phyloP scores from a whole-genome alignment of 2,797 vertebrate genomes.

The Momotus momota region DNA sequence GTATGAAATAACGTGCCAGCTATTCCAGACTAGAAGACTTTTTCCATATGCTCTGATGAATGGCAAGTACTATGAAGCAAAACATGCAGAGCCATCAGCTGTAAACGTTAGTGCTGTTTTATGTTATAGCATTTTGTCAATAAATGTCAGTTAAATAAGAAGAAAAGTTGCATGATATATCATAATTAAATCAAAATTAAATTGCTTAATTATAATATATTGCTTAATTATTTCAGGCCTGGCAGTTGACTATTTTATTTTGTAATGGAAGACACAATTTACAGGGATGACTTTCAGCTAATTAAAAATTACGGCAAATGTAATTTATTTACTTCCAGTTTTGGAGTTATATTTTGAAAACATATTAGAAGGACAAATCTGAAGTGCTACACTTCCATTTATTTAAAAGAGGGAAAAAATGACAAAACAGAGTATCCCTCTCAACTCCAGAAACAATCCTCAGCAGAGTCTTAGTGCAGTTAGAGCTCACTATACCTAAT shows the following conservation, averaged over 20 bases:
- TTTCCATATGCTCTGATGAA: slow-evolving; percentile 41
- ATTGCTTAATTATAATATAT: slow-evolving; percentile 64
- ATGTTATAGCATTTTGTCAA: slow-evolving; percentile 53
- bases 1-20: not conserved
- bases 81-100: slow-evolving; percentile 17
- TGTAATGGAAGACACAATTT: slow-evolving; percentile 60
- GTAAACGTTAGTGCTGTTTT: slow-evolving; percentile 19
- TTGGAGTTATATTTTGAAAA: slow-evolving; percentile 54
- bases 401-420: not conserved
- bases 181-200: slow-evolving; percentile 62
- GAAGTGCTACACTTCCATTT: not conserved
- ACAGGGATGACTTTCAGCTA: slow-evolving; percentile 59
- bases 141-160: slow-evolving; percentile 65
- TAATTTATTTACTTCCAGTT: slow-evolving; percentile 67
- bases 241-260: slow-evolving; percentile 43
- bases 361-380: not conserved
- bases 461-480: not conserved
- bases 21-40: slow-evolving; percentile 9
- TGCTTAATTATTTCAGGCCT: slow-evolving; percentile 60
- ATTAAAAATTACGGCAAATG: slow-evolving; percentile 73
- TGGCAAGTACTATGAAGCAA: slow-evolving; percentile 16
- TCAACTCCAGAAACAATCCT: slow-evolving; percentile 13
- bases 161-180: slow-evolving; percentile 35
- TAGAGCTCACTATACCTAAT: slow-evolving; percentile 28
- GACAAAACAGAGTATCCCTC: not conserved